A percentile compares a stretch with the other conserved stretches of the same genome.
Evolutionary conservation across 2,113 vertebrate genomes (phyloP).

Genomic region (Petroica traversi): DNA sequence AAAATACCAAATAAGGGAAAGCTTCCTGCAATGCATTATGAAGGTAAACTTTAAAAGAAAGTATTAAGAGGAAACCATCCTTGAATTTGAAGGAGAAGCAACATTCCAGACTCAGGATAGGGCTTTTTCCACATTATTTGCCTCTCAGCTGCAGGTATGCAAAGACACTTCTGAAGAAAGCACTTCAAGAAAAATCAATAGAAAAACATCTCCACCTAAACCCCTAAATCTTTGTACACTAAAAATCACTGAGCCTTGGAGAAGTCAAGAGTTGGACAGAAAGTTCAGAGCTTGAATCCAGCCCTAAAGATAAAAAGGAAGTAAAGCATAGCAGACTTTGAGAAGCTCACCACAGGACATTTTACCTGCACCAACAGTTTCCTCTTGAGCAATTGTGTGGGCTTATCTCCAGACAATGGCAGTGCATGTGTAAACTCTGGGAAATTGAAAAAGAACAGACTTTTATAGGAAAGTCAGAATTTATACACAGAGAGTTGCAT

Average conservation of each 20-base stretch:
- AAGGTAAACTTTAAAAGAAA: not conserved
- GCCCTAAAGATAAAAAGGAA: not conserved
- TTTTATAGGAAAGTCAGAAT: slow-evolving; percentile 17
- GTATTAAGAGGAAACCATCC: not conserved
- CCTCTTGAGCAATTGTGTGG: not conserved
- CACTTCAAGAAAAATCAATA: not conserved
- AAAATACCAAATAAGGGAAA: not conserved
- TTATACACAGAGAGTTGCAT: not conserved
- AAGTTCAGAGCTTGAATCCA: not conserved
- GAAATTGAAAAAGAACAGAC: slow-evolving; percentile 58
- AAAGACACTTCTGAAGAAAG: not conserved
- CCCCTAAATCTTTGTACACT: not conserved
- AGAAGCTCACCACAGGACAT: not conserved
- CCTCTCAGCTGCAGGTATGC: not conserved
- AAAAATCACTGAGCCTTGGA: not conserved
- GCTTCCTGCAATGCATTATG: not conserved
- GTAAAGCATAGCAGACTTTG: not conserved
- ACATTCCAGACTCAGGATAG: not conserved
- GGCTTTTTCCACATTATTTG: rapidly evolving
- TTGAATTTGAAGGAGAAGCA: not conserved
- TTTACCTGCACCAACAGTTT: slow-evolving; percentile 12
- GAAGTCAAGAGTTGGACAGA: not conserved
- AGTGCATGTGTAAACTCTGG: slow-evolving; percentile 24
- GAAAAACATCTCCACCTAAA: not conserved
- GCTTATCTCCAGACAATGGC: slow-evolving; percentile 61